phyloP scores from a whole-genome alignment of 2,888 invertebrate species.

The Epistrophe grossulariae region DNA sequence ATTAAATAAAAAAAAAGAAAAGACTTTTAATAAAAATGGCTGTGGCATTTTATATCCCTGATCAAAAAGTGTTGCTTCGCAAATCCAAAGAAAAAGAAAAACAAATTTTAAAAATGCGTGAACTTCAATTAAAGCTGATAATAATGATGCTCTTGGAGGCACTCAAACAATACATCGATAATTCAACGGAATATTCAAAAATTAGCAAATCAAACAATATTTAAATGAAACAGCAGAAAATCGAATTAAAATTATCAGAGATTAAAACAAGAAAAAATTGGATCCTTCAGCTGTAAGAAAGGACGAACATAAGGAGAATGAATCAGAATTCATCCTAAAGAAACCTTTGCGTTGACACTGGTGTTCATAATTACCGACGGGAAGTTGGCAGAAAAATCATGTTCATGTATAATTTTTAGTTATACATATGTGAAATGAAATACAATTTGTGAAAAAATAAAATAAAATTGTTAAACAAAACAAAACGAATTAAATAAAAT shows the following conservation, averaged over 20 bases:
- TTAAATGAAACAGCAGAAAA: not conserved
- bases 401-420: not conserved
- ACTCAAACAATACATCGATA: constrained; percentile 78
- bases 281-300: constrained; percentile 39
- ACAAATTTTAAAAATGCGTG: constrained; percentile 79
- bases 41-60: constrained; percentile 82
- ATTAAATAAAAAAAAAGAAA: not conserved
- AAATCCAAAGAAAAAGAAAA: constrained; percentile 81
- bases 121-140: constrained; percentile 79
- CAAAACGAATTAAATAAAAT: not conserved
- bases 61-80: constrained; percentile 80
- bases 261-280: not conserved
- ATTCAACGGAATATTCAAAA: constrained; percentile 39
- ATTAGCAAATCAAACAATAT: not conserved
- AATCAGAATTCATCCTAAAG: constrained; percentile 25
- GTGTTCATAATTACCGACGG: constrained; percentile 49
- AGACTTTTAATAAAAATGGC: constrained; percentile 78
- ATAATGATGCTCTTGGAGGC: constrained; percentile 79
- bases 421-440: constrained; percentile 28
- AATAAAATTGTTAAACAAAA: constrained; percentile 4
- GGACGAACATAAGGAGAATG: constrained; percentile 22
- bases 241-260: constrained; percentile 32
- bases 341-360: constrained; percentile 6
- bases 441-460: constrained; percentile 4
- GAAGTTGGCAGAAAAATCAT: constrained; percentile 20